Conservation (phyloP, 2,113 vertebrate species). For the Noturus placidus region DNA sequence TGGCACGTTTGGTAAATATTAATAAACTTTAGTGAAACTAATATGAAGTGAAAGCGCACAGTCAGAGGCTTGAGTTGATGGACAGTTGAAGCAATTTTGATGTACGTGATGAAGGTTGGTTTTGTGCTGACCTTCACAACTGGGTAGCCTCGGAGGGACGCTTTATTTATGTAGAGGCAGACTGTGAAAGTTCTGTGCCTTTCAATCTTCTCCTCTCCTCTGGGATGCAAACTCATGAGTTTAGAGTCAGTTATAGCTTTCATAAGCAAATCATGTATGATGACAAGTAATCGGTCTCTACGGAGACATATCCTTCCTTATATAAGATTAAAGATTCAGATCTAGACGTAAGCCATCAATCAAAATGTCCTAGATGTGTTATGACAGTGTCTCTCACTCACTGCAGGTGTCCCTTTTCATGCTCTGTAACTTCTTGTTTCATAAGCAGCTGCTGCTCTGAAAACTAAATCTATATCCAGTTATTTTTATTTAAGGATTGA, state of each 20-base stretch:
- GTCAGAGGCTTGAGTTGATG: slow-evolving; percentile 38
- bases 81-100: slow-evolving; percentile 39
- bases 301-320: background rate
- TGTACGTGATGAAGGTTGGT: slow-evolving; percentile 26
- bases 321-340: background rate
- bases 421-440: background rate
- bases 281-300: background rate
- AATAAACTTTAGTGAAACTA: slow-evolving; percentile 42
- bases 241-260: background rate
- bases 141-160: slow-evolving; percentile 27
- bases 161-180: slow-evolving; percentile 23
- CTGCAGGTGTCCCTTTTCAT: background rate
- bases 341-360: background rate
- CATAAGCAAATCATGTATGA: background rate
- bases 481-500: background rate
- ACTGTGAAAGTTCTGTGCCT: slow-evolving; percentile 17
- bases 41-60: slow-evolving; percentile 45
- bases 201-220: slow-evolving; percentile 9
- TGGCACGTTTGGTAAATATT: slow-evolving; percentile 20
- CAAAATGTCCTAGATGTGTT: slow-evolving; percentile 26
- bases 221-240: slow-evolving; percentile 4
- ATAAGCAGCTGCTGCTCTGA: slow-evolving; percentile 9
- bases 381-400: slow-evolving; percentile 1
- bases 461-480: background rate
- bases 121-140: slow-evolving; percentile 22